These are phyloP conservation scores for Clarias fuscus DNA, from an alignment of 2,797 vertebrate species.

Conservation along the genomic window DNA sequence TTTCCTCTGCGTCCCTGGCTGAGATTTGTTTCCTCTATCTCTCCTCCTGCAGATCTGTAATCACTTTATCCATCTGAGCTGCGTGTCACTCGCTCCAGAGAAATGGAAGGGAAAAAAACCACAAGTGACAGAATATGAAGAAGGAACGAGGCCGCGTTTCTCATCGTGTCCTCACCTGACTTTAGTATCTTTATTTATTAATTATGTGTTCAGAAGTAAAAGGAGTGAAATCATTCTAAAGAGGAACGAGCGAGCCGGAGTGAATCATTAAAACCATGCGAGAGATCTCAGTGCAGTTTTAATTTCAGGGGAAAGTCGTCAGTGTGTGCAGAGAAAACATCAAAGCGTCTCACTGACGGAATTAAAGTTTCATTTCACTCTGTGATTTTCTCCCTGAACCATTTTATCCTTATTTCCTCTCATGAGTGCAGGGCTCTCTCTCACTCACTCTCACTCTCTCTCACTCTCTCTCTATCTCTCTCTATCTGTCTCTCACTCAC, in stretches of 20 bases:
- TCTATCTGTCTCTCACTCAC: no score
- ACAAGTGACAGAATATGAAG: not conserved
- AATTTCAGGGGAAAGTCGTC: not conserved
- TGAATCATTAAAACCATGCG: not conserved
- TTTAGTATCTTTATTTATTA: not conserved
- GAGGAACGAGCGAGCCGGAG: not conserved
- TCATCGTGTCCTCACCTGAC: not conserved
- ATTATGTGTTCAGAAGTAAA: not conserved
- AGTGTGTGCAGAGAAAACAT: not conserved
- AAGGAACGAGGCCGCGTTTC: not conserved
- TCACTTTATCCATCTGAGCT: constrained; percentile 71
- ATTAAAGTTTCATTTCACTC: constrained; percentile 1
- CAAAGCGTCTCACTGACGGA: constrained; percentile 9
- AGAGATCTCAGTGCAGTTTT: not conserved
- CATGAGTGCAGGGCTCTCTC: not conserved
- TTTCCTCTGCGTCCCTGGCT: not conserved
- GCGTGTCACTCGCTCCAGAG: constrained; percentile 67
- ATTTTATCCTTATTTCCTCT: not conserved
- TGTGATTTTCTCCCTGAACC: not conserved
- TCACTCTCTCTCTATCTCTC: no score
- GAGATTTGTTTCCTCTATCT: not conserved
- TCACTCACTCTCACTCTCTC: no score
- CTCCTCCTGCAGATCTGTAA: constrained; percentile 68
- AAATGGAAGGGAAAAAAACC: not conserved
- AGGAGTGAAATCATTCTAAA: not conserved